Evolutionary conservation across 2,113 vertebrate genomes (phyloP).

Genomic region (Aix galericulata): DNA sequence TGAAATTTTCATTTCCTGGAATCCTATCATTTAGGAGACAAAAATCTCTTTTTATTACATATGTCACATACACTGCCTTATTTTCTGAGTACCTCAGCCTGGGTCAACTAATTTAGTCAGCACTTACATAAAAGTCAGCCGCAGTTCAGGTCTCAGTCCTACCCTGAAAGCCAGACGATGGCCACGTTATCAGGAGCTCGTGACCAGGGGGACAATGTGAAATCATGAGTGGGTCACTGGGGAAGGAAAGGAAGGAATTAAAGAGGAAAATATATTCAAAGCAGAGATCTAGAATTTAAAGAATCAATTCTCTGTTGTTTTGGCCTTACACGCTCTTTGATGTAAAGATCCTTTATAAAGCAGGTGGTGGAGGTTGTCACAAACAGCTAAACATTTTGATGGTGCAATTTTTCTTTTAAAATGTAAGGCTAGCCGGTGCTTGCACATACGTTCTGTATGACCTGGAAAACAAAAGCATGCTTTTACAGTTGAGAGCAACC

Average conservation of each 20-base stretch:
- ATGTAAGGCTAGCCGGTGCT: not conserved
- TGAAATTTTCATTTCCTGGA: slow-evolving; percentile 52
- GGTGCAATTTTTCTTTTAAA: not conserved
- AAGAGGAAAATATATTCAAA: not conserved
- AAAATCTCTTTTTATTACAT: slow-evolving; percentile 38
- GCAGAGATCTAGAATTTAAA: not conserved
- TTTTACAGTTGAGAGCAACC: not conserved
- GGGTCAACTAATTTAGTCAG: slow-evolving; percentile 21
- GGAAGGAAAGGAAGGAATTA: not conserved
- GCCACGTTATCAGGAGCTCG: not conserved
- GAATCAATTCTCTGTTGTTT: not conserved
- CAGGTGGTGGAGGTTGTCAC: not conserved
- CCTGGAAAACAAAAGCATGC: not conserved
- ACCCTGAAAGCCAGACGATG: not conserved
- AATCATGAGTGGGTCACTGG: not conserved
- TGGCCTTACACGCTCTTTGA: not conserved
- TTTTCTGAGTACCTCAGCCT: not conserved
- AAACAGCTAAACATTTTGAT: not conserved
- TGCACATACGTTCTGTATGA: not conserved
- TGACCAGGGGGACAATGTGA: not conserved
- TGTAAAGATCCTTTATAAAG: not conserved
- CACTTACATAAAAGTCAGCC: not conserved
- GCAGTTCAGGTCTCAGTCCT: not conserved
- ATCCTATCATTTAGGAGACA: not conserved
- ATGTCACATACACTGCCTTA: not conserved